phyloP scores from a whole-genome alignment of 2,888 invertebrate genomes.

The Eulithis prunata region DNA sequence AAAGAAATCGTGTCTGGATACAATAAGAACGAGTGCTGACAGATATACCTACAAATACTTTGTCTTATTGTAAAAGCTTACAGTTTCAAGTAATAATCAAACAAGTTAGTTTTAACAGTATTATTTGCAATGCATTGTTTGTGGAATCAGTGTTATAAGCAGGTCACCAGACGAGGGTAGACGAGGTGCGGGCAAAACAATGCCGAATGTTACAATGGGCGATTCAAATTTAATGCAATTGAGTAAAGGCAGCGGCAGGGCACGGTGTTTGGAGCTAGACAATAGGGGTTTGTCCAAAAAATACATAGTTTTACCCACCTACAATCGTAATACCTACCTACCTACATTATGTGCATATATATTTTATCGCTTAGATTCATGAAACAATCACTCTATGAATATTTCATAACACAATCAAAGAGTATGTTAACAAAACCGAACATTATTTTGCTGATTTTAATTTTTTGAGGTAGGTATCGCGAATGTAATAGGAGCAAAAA shows the following conservation, averaged over 20 bases:
- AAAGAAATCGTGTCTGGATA: constrained; percentile 5
- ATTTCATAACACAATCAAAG: no score
- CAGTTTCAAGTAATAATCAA: no score
- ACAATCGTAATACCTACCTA: neutral
- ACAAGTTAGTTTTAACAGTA: constrained; percentile 1
- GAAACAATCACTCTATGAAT: neutral
- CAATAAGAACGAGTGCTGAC: neutral
- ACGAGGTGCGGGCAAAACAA: constrained; percentile 51
- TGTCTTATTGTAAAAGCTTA: constrained; percentile 14
- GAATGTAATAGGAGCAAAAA: no score
- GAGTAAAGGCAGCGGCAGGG: constrained; percentile 36
- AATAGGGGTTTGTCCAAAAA: constrained; percentile 16
- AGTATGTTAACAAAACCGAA: neutral
- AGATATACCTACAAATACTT: neutral
- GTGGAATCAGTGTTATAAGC: constrained; percentile 43
- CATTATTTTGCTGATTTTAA: neutral
- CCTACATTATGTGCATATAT: no score
- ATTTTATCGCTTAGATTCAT: neutral
- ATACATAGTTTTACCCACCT: neutral
- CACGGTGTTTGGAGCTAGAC: constrained; percentile 22
- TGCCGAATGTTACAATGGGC: constrained; percentile 42
- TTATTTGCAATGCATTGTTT: constrained; percentile 41
- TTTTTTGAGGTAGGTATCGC: neutral
- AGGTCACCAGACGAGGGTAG: constrained; percentile 56
- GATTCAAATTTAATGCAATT: constrained; percentile 38